Evolutionary conservation across 2,113 vertebrate genomes (phyloP).

Genomic region (Gopherus evgoodei): DNA sequence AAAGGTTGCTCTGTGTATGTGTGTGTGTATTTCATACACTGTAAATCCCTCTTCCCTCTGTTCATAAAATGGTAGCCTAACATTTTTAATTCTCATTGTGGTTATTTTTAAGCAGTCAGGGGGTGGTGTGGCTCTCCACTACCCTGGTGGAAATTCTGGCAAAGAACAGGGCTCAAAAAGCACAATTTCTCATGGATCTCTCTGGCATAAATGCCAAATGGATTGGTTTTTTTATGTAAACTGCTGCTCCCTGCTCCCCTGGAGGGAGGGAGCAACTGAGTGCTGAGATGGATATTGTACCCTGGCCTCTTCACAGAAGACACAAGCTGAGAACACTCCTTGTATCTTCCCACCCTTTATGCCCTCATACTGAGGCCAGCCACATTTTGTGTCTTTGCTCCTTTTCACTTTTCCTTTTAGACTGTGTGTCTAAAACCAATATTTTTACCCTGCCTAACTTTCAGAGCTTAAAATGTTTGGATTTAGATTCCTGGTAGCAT

Average conservation of each 20-base stretch:
- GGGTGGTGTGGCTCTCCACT: background rate
- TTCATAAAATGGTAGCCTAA: background rate
- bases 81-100: fast-evolving
- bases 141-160: background rate
- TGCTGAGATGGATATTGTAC: background rate
- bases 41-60: background rate
- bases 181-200: fast-evolving
- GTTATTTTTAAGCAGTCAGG: fast-evolving
- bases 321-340: background rate
- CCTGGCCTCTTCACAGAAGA: background rate
- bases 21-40: background rate
- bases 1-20: background rate
- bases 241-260: background rate
- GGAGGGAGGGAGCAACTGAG: background rate
- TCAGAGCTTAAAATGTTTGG: background rate
- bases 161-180: background rate
- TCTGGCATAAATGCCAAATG: background rate
- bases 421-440: background rate
- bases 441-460: background rate
- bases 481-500: background rate
- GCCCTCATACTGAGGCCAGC: background rate
- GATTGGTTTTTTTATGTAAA: background rate
- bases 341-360: background rate
- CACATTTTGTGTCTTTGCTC: background rate
- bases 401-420: background rate